Evolutionary conservation across 2,113 vertebrate genomes (phyloP).

Genomic region (Dryoscopus gambensis): DNA sequence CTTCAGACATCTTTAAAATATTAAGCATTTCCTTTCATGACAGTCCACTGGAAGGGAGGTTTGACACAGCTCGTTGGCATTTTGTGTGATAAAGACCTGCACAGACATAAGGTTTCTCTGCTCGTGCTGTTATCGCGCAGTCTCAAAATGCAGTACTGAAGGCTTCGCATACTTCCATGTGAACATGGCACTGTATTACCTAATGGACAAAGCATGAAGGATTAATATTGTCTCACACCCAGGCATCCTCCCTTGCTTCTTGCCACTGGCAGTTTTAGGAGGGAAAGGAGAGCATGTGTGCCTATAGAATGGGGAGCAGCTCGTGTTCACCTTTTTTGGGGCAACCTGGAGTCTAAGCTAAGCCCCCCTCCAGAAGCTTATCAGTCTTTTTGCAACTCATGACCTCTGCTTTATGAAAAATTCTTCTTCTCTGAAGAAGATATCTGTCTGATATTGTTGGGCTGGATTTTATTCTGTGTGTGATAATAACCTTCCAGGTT

Average conservation of each 20-base stretch:
- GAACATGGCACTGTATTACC: not conserved
- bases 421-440: too few species aligned
- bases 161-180: not conserved
- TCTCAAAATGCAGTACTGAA: not conserved
- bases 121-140: not conserved
- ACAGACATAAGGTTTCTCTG: not conserved
- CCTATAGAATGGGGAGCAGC: not conserved
- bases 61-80: not conserved
- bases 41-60: not conserved
- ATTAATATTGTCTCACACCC: not conserved
- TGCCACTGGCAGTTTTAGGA: not conserved
- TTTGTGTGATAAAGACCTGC: not conserved
- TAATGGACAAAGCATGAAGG: not conserved
- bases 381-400: not conserved
- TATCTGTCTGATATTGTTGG: not conserved
- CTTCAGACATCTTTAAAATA: not conserved
- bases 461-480: not conserved
- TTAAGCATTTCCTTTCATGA: not conserved
- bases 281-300: not conserved
- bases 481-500: not conserved
- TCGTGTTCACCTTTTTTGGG: rapidly evolving
- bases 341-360: not conserved
- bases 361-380: not conserved
- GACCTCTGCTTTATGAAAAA: not conserved
- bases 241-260: not conserved